Base-by-base conservation (phyloP, 2,113 vertebrate species). In the Nothoprocta pentlandii region DNA sequence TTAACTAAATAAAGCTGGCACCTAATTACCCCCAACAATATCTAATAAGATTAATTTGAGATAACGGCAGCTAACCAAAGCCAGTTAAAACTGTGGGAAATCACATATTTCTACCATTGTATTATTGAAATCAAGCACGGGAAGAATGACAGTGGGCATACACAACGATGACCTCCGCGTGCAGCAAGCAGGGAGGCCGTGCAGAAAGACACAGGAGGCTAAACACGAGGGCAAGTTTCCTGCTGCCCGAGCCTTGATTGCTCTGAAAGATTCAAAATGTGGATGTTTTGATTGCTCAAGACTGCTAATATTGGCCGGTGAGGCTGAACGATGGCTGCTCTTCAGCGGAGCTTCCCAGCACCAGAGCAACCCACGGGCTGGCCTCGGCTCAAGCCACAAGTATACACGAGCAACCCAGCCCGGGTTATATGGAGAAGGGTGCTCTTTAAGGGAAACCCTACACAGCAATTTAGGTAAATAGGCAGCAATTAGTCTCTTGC, bases 1-100 rank as follows among this genome's bases (percentile, higher is more conserved):
- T 87, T 76, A 25, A 59, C 79, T 93, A 64, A 94, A 94, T 84
- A 92, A 89, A 94, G 81, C 93, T 68, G 53, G 82, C 73, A 87
- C 21, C 26, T 12, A 42, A 85, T 20, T 95, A 77, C 79, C 93
- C 66, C 75, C 79, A 80, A 78, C 20, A 85, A 56, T 51, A 91
- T 76, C 95, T 92, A 34, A 2, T 9, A 64, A 71, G 67, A 78
- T 30, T 86, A 71, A 92, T 68, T 89, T 86, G 53, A 89, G 78
- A 44, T 44, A 92, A 67, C 53, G 84, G 87, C 92, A 92, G 87
- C 63, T 53, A 83, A 87, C 75, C 21, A 22, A 41, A 63, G 83
- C 28, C 85, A 30, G 74, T 69, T 80, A 75, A 93, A 96, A 94
- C 13, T 56, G 42, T n/a, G 90, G 51, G 53, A 87, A 94, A 94